These are phyloP conservation scores for Todiramphus chloris DNA, from an alignment of 2,113 vertebrate genomes.

Conservation along the genomic window DNA sequence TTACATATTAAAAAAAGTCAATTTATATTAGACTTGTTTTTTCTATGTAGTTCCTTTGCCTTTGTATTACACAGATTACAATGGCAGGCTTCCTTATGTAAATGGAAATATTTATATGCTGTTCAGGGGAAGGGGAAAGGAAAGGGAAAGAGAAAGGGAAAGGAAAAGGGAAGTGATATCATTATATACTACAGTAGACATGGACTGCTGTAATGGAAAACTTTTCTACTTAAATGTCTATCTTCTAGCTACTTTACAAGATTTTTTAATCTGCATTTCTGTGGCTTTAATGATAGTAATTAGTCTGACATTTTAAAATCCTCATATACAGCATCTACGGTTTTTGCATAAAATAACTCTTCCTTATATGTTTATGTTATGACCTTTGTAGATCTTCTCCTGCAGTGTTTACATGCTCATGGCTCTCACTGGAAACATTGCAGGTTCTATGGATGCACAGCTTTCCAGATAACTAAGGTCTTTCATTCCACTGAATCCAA, in stretches of 20 bases:
- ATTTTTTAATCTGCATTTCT: background rate
- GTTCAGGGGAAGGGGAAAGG: background rate
- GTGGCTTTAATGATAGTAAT: background rate
- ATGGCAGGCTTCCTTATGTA: background rate
- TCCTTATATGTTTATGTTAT: background rate
- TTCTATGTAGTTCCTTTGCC: background rate
- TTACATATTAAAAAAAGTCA: too few relatives aligned
- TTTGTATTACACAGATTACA: background rate
- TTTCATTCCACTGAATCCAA: background rate
- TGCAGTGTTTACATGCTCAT: background rate
- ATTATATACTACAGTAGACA: background rate
- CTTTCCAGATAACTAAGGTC: background rate
- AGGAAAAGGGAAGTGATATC: background rate
- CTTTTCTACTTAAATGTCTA: background rate
- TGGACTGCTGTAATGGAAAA: background rate
- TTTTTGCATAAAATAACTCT: background rate
- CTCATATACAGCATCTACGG: background rate
- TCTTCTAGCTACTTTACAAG: background rate
- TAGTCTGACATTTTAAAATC: background rate
- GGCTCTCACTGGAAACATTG: background rate
- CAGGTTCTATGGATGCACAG: background rate
- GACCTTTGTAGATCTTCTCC: background rate
- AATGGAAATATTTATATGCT: background rate
- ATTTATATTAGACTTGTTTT: background rate
- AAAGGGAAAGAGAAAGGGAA: too few relatives aligned